Percentiles rank a stretch among this genome's conserved stretches.
Evolutionary conservation across 1,140 invertebrate species (phyloP).

Genomic region (Medauroidea extradentata): DNA sequence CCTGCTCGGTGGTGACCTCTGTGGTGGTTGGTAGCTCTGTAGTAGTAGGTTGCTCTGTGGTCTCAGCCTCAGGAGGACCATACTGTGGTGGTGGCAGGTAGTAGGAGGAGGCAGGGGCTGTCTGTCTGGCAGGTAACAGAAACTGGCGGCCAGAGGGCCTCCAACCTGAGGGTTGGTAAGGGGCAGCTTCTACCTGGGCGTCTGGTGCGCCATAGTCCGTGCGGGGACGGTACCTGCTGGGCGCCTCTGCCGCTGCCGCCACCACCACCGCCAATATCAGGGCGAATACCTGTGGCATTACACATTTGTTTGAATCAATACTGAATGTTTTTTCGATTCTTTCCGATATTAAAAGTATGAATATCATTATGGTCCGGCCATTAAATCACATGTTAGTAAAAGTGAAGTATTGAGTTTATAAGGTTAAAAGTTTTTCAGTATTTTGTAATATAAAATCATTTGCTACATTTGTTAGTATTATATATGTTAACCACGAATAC

Average conservation of each 20-base stretch:
- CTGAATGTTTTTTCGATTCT: no score
- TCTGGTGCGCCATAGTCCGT: background rate
- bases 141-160: conserved; percentile 15
- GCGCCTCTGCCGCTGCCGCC: background rate
- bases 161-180: conserved; percentile 10
- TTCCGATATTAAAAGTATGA: no score
- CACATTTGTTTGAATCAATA: no score
- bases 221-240: background rate
- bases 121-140: conserved; percentile 5
- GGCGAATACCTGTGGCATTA: background rate
- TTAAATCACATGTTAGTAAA: no score
- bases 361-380: no score
- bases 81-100: background rate
- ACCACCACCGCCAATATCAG: background rate
- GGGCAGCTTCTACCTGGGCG: background rate
- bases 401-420: no score
- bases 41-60: background rate
- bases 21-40: conserved; percentile 11
- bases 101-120: background rate
- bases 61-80: background rate
- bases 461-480: no score
- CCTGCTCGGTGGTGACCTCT: conserved; percentile 2
- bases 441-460: no score
- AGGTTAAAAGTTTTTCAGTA: no score
- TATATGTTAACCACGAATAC: no score